Conservation (phyloP, 1,140 invertebrate species). For the Drosophila hydei region DNA sequence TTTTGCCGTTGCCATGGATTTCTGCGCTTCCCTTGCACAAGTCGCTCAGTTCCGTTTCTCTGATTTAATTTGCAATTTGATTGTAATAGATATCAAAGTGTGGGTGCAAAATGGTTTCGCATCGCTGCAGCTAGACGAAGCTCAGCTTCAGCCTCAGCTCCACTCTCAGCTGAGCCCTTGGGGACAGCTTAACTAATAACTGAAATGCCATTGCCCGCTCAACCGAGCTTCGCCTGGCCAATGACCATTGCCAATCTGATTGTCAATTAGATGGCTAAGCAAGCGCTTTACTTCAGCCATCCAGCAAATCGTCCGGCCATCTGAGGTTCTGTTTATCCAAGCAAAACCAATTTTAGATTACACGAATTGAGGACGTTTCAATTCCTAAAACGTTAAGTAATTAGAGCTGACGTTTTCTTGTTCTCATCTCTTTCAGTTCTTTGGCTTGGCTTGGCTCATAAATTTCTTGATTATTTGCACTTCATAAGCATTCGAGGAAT, state of each 20-base stretch:
- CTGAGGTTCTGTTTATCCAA: slow-evolving; percentile 11
- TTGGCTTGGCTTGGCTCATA: too few relatives aligned
- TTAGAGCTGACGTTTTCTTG: too few relatives aligned
- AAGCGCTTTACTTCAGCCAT: slow-evolving; percentile 14
- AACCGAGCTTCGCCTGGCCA: slow-evolving; percentile 29
- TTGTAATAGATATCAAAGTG: slow-evolving; percentile 77
- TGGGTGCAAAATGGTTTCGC: slow-evolving; percentile 46
- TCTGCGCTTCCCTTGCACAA: slow-evolving; percentile 15
- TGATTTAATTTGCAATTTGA: slow-evolving; percentile 81
- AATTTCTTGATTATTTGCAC: too few relatives aligned
- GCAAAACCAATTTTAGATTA: slow-evolving; percentile 20
- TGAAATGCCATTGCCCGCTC: slow-evolving; percentile 17
- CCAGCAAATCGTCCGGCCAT: slow-evolving; percentile 5
- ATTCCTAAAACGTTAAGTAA: too few relatives aligned
- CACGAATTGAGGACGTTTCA: not conserved
- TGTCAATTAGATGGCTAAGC: slow-evolving; percentile 63
- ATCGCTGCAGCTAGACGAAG: slow-evolving; percentile 15
- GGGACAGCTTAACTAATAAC: slow-evolving; percentile 33
- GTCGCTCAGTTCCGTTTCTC: slow-evolving; percentile 39
- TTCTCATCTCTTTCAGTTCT: too few relatives aligned
- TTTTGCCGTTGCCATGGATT: slow-evolving; percentile 9
- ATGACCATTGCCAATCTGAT: slow-evolving; percentile 58
- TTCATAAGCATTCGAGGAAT: too few relatives aligned
- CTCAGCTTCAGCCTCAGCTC: slow-evolving; percentile 1
- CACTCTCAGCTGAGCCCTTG: slow-evolving; percentile 3